Base-by-base conservation (phyloP, 2,113 vertebrate genomes). In the Brachypteracias leptosomus region DNA sequence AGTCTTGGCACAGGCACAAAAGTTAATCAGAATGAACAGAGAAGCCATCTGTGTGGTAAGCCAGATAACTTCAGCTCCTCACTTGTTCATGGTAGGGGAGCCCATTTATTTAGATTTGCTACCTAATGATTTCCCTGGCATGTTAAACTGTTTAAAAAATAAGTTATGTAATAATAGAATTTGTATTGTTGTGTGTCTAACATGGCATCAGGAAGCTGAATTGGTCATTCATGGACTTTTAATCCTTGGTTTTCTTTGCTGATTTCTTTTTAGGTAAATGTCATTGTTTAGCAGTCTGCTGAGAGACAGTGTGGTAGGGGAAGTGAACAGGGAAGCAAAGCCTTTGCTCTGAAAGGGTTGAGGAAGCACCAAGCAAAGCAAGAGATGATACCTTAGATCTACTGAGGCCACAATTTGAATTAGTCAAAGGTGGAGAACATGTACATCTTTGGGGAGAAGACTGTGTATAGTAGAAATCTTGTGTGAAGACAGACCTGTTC, bases 161-260 rank as follows among this genome's bases (percentile, higher is more conserved):
- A 86, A 63, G 25, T 46, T 47, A 85, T 80, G 40, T 12, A 11
- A 52, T 38, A 78, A n/a, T 4, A 70, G 26, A 70, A 59, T 75
- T 44, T 57, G 8, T 42, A 38, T 9, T 57, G 19, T 26, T 54
- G 6, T 54, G 26, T 1, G 3, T 20, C 24, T 51, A 40, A 67
- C 88, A 36, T 0, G 0, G 46, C 55, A 58, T 21, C 51, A 15
- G n/a, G 31, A 81, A 66, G 12, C 2, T 2, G 1, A 58, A 35
- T 11, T 46, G 9, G 5, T 42, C 21, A 36, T 80, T 42, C 26
- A 29, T 7, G 16, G 29, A 20, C 38, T 88, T 90, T 85, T 42
- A 63, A 75, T 75, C 22, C 33, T 85, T 54, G 7, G 1, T 4
- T 90, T 88, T 71, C 21, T 26, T 62, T 15, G 29, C 20, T 76